Evolutionary conservation across 2,888 invertebrate genomes (phyloP).

Genomic region (Zhengitettix transpicula): DNA sequence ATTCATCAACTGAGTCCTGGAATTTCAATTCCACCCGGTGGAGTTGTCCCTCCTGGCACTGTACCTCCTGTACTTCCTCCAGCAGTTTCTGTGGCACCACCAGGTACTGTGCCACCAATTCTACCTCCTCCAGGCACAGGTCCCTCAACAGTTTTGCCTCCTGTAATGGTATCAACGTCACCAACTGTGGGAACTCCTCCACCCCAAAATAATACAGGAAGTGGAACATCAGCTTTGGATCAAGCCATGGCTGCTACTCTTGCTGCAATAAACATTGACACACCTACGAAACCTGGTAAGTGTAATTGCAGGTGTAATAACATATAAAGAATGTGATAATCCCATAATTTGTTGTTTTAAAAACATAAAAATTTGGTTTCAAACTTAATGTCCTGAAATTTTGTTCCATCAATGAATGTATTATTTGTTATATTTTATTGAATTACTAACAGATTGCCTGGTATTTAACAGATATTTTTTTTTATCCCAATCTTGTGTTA

Average conservation of each 20-base stretch:
- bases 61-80: conserved; percentile 19
- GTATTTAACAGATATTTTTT: too few relatives aligned
- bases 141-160: not conserved
- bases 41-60: conserved; percentile 15
- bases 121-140: conserved; percentile 16
- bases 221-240: conserved; percentile 45
- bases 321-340: too few relatives aligned
- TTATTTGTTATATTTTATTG: too few relatives aligned
- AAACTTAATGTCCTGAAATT: too few relatives aligned
- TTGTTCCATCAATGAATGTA: too few relatives aligned
- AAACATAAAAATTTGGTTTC: too few relatives aligned
- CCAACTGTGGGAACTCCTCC: not conserved
- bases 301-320: not conserved
- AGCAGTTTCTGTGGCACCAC: conserved; percentile 19
- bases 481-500: too few relatives aligned
- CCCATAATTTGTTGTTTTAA: too few relatives aligned
- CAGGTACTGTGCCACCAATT: conserved; percentile 13
- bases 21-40: not conserved
- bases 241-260: conserved; percentile 91
- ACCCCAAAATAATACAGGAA: conserved; percentile 9
- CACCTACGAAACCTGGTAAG: conserved; percentile 35
- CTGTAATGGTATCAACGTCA: not conserved
- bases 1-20: too few relatives aligned
- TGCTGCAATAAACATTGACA: conserved; percentile 66
- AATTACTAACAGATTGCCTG: too few relatives aligned